A percentile compares a stretch with the other conserved stretches of the same genome.
These are phyloP conservation scores for Pipistrellus pygmaeus DNA, from an alignment of 2,797 vertebrate genomes.

Conservation along the genomic window DNA sequence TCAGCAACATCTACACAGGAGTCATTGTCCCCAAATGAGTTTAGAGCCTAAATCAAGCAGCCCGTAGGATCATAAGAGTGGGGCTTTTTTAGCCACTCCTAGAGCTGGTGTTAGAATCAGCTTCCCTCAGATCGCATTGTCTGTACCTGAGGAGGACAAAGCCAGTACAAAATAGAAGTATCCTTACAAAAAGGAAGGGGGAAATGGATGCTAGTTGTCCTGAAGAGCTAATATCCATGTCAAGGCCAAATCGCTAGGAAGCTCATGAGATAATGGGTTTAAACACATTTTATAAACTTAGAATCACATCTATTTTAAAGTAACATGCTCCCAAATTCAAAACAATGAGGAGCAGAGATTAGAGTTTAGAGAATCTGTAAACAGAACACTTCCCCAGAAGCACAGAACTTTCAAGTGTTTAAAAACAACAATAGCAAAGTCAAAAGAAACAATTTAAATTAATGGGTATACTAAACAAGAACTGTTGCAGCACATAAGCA, in stretches of 20 bases:
- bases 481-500: not conserved
- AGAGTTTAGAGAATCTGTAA: not conserved
- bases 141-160: not conserved
- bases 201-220: not conserved
- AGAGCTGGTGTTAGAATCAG: not conserved
- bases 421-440: not conserved
- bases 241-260: not conserved
- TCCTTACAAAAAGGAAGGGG: not conserved
- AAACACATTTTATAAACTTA: not conserved
- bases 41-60: not conserved
- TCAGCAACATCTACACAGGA: not conserved
- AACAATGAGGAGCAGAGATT: not conserved
- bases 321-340: not conserved
- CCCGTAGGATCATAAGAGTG: too few species aligned
- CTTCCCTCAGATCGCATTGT: not conserved
- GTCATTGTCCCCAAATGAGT: not conserved
- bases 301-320: not conserved
- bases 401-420: not conserved
- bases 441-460: conserved; percentile 33
- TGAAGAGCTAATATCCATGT: not conserved
- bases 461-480: not conserved
- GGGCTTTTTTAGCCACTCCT: not conserved
- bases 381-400: not conserved
- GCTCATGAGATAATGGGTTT: not conserved
- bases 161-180: not conserved